Evolutionary conservation across 1,140 invertebrate genomes (phyloP), one percentile per base, ranked within the genome.

Genomic region (Drosophila ogumai): DNA sequence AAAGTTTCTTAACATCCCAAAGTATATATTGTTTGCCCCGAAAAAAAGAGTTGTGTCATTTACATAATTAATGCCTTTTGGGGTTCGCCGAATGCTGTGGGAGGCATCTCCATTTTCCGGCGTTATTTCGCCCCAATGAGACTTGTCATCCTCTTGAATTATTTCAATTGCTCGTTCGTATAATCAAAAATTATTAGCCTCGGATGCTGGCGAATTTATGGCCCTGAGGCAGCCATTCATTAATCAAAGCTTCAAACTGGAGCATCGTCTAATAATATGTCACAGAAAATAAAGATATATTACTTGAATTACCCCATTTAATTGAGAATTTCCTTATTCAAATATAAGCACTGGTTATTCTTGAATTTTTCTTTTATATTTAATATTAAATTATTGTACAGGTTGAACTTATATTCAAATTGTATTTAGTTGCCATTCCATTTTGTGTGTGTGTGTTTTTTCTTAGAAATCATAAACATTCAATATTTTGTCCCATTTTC

Each of bases 331-430:
- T 28, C 2, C 8, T 1, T 8, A 1, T 19, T 2, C 4, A 43
- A 2, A 3, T 13, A 54, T 0, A 54, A 19, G 31, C 12, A 6
- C 0, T 12, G 1, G 1, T 3, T 28, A 0, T 43, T 57, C 19
- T 54, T 54, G 19, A 55, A 55, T 75, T 77, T 88, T 82, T 12
- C 59, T 77, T 49, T 86, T 87, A 87, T 87, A 87, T 87, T 87
- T 80, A 87, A 88, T 87, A 84, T 87, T 87, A 90, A 90, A 90
- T 90, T 90, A 90, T 90, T 90, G 87, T 90, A 90, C 87, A 90
- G 74, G 76, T 90, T 91, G 79, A 90, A 90, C 87, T 91, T 90
- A 90, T 86, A 90, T 86, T 88, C 76, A 84, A 87, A 87, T 91
- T 86, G 82, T 91, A 82, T 86, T 91, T 86, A 87, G 82, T 90